phyloP scores from a whole-genome alignment of 2,113 vertebrate genomes.

The Tonatia bakeri region DNA sequence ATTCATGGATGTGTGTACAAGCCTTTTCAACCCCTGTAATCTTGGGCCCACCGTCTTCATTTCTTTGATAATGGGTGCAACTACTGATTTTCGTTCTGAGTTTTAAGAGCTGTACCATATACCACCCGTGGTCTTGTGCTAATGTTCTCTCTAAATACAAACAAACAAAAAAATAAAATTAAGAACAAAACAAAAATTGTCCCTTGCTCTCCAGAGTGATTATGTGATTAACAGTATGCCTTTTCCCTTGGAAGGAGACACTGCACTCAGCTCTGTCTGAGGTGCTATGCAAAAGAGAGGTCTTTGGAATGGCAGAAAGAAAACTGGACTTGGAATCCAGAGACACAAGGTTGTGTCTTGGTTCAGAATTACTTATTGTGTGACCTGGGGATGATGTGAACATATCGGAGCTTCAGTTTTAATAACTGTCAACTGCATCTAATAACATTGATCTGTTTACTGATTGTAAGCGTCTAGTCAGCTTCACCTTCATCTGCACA shows the following conservation, averaged over 20 bases:
- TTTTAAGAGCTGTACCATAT: not conserved
- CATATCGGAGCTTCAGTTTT: not conserved
- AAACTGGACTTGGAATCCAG: not conserved
- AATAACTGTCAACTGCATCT: not conserved
- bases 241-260: not conserved
- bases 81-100: not conserved
- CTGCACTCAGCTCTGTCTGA: not conserved
- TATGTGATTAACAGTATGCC: not conserved
- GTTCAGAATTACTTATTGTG: not conserved
- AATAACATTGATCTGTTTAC: not conserved
- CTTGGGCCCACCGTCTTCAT: not conserved
- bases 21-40: not conserved
- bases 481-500: not conserved
- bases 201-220: not conserved
- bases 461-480: not conserved
- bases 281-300: not conserved
- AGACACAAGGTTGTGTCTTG: not conserved
- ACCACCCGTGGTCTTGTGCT: not conserved
- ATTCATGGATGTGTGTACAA: not conserved
- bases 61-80: not conserved
- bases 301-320: not conserved
- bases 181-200: slow-evolving; percentile 12
- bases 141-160: not conserved
- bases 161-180: not conserved
- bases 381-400: not conserved